These are phyloP conservation scores for Chrysomela aeneicollis DNA, from an alignment of 2,888 invertebrate species.

Conservation along the genomic window DNA sequence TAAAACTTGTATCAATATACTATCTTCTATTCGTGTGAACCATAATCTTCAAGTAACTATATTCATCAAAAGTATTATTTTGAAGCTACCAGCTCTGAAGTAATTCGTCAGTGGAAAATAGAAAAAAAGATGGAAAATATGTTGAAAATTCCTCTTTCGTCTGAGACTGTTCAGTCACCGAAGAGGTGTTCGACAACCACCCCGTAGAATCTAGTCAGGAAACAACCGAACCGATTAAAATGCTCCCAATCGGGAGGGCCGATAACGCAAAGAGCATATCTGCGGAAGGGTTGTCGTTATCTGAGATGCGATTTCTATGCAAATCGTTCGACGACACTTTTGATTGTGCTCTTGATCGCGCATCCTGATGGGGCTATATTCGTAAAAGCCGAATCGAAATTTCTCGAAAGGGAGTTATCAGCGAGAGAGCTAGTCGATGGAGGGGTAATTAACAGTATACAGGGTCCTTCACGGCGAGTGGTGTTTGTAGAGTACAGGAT, in stretches of 20 bases:
- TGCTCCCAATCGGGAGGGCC: slow-evolving; percentile 45
- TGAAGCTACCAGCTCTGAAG: too few species aligned
- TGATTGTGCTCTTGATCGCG: slow-evolving; percentile 46
- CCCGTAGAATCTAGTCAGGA: slow-evolving; percentile 12
- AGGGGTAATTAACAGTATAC: neutral
- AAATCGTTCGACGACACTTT: slow-evolving; percentile 51
- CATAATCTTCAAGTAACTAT: too few species aligned
- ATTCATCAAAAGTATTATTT: too few species aligned
- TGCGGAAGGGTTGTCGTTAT: slow-evolving; percentile 52
- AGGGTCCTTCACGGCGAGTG: too few species aligned
- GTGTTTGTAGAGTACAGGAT: too few species aligned
- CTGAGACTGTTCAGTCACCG: too few species aligned
- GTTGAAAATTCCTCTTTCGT: too few species aligned
- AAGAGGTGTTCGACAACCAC: neutral
- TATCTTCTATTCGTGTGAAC: too few species aligned
- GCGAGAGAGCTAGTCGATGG: slow-evolving; percentile 7
- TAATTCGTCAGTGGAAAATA: too few species aligned
- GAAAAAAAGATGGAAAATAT: too few species aligned
- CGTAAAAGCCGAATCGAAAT: slow-evolving; percentile 39
- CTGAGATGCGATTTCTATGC: slow-evolving; percentile 53
- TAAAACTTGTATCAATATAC: too few species aligned
- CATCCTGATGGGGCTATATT: slow-evolving; percentile 43
- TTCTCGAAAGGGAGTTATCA: slow-evolving; percentile 23
- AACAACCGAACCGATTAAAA: slow-evolving; percentile 39
- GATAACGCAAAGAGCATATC: slow-evolving; percentile 40